These are phyloP conservation scores for Siniperca undulata DNA, from an alignment of 2,797 vertebrate species.

Conservation along the genomic window DNA sequence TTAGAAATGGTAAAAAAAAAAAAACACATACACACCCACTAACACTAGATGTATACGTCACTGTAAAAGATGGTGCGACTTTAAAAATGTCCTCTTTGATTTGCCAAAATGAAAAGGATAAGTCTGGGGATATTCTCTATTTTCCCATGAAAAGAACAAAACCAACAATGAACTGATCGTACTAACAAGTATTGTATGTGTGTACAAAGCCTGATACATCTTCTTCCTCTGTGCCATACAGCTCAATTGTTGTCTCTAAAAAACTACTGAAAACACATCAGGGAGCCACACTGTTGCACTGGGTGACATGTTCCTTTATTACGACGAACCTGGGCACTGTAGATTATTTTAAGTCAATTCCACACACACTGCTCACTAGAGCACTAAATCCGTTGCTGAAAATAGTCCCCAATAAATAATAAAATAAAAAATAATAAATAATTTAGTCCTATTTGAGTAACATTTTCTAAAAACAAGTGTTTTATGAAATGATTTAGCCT, in stretches of 20 bases:
- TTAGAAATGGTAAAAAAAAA: not conserved
- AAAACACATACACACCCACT: not conserved
- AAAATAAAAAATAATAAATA: too few relatives aligned
- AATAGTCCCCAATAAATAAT: not conserved
- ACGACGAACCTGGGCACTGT: not conserved
- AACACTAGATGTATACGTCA: not conserved
- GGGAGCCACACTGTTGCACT: not conserved
- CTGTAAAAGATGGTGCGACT: conserved; percentile 3
- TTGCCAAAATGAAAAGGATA: not conserved
- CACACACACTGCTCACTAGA: not conserved
- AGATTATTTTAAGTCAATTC: not conserved
- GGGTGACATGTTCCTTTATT: not conserved
- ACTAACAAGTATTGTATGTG: not conserved
- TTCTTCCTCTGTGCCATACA: not conserved
- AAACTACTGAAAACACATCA: conserved; percentile 1
- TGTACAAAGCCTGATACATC: not conserved
- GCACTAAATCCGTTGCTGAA: not conserved
- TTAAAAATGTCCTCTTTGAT: not conserved
- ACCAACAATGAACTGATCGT: not conserved
- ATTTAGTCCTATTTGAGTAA: not conserved
- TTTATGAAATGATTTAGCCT: not conserved
- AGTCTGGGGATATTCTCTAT: not conserved
- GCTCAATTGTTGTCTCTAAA: not conserved
- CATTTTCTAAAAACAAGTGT: not conserved
- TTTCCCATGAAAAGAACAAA: not conserved